These are phyloP conservation scores for Micrastur ruficollis DNA, from an alignment of 2,797 vertebrate genomes.

Conservation along the genomic window DNA sequence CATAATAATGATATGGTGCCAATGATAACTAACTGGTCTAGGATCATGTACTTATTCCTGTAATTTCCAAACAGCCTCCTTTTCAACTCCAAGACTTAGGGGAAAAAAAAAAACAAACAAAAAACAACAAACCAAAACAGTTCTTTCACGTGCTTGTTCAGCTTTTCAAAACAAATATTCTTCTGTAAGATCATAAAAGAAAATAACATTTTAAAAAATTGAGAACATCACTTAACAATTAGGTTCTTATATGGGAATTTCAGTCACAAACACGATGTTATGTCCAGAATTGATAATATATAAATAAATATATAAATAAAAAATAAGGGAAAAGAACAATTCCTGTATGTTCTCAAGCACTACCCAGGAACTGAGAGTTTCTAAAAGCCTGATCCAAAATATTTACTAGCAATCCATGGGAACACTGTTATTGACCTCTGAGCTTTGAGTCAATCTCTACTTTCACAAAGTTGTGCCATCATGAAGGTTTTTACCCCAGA, in stretches of 20 bases:
- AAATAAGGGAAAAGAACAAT: not conserved
- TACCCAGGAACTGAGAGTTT: not conserved
- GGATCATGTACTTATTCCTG: not conserved
- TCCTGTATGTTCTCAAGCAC: not conserved
- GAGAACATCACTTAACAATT: not conserved
- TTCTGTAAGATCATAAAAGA: not conserved
- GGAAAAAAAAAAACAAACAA: no score
- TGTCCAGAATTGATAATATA: not conserved
- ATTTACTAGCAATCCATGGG: not conserved
- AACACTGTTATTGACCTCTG: not conserved
- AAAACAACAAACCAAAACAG: fast-evolving
- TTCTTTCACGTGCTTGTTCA: not conserved
- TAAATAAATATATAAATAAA: no score
- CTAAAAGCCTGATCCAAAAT: not conserved
- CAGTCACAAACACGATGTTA: not conserved
- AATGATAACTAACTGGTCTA: not conserved
- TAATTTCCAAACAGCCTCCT: not conserved
- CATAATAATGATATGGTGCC: not conserved
- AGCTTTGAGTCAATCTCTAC: not conserved
- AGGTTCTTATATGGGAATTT: not conserved
- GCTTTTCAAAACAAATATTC: not conserved
- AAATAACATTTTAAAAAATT: fast-evolving
- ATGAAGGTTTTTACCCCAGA: not conserved
- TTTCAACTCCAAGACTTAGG: not conserved
- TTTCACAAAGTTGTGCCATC: not conserved